Evolutionary conservation across 2,797 vertebrate genomes (phyloP).

Genomic region (Acrocephalus scirpaceus): DNA sequence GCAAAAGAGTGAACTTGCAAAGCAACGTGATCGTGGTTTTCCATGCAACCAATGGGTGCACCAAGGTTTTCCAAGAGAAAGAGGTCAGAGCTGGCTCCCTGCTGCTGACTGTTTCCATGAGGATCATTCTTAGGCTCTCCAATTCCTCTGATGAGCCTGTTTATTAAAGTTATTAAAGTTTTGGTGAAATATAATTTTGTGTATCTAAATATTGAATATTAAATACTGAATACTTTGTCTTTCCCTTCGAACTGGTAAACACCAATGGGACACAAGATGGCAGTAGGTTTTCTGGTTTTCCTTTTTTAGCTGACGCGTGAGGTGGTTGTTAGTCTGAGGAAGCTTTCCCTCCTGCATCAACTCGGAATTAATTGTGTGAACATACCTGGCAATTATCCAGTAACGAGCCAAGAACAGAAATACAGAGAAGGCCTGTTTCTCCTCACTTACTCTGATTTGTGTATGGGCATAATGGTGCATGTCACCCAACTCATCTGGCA

Average conservation of each 20-base stretch:
- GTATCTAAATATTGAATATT: neutral
- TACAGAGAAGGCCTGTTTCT: slow-evolving; percentile 48
- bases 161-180: neutral
- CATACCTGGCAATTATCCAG: slow-evolving; percentile 54
- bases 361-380: slow-evolving; percentile 12
- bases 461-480: slow-evolving; percentile 24
- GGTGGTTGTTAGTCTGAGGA: neutral
- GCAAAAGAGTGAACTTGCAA: neutral
- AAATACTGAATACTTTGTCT: neutral
- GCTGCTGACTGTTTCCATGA: neutral
- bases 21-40: neutral
- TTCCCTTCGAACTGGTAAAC: neutral
- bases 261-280: slow-evolving; percentile 13
- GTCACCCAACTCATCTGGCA: slow-evolving; percentile 25
- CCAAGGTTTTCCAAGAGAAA: neutral
- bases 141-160: neutral
- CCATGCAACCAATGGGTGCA: neutral
- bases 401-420: slow-evolving; percentile 34
- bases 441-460: slow-evolving; percentile 25
- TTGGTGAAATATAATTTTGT: neutral
- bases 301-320: neutral
- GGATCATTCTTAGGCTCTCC: neutral
- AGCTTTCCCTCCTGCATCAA: neutral
- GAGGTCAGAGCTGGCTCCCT: neutral
- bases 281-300: slow-evolving; percentile 10